These are phyloP conservation scores for Lithophane socia DNA, from an alignment of 2,888 invertebrate species.

Conservation along the genomic window DNA sequence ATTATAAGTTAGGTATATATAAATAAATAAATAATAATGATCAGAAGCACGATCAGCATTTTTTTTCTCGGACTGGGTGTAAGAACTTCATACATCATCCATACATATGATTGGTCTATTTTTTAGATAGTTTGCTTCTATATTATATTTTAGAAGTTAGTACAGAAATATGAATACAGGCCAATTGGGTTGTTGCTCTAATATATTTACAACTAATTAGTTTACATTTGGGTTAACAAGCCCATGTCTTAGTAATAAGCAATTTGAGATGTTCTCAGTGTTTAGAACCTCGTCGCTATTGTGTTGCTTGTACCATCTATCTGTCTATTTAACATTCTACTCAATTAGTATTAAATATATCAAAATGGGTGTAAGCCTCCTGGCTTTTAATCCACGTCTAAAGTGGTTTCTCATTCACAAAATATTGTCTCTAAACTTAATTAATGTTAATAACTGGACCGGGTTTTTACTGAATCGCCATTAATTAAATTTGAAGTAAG, in stretches of 20 bases:
- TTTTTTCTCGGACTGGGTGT: background rate
- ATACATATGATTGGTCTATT: background rate
- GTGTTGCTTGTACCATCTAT: constrained; percentile 8
- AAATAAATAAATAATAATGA: no score
- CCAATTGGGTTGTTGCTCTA: constrained; percentile 12
- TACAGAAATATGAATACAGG: constrained; percentile 15
- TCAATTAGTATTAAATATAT: constrained; percentile 9
- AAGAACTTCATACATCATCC: background rate
- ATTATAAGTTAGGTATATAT: background rate
- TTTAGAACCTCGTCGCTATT: constrained; percentile 18
- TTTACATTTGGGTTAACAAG: constrained; percentile 48
- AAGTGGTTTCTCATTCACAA: constrained; percentile 44
- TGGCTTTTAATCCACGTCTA: constrained; percentile 27
- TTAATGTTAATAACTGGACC: constrained; percentile 61
- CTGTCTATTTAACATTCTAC: constrained; percentile 6
- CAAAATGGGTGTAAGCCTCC: constrained; percentile 18
- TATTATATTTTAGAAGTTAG: background rate
- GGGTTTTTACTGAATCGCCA: constrained; percentile 72
- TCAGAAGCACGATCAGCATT: background rate
- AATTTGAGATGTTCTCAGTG: constrained; percentile 42
- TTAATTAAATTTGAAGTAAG: constrained; percentile 82
- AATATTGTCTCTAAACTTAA: constrained; percentile 64
- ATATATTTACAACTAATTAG: constrained; percentile 32
- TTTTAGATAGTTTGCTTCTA: background rate
- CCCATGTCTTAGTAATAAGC: constrained; percentile 42